These are phyloP conservation scores for Phalanger gymnotis DNA, from an alignment of 2,797 vertebrate species.

Conservation along the genomic window DNA sequence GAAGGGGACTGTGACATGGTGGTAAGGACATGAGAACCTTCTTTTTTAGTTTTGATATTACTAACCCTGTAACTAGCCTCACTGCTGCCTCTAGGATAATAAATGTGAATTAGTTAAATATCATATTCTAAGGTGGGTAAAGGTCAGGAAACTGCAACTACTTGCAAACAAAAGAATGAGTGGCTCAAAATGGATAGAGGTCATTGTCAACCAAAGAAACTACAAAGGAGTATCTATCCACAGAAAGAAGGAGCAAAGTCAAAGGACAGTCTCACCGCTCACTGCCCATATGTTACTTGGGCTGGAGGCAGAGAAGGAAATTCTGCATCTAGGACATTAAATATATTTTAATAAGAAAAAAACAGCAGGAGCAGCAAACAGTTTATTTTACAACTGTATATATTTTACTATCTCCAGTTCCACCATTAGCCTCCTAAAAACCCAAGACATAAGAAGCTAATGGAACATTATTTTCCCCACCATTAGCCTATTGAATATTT, in stretches of 20 bases:
- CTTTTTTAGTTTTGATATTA: not conserved
- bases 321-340: not conserved
- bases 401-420: not conserved
- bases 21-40: not conserved
- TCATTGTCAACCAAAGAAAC: not conserved
- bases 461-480: not conserved
- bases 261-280: not conserved
- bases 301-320: not conserved
- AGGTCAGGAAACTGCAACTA: not conserved
- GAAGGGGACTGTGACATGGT: not conserved
- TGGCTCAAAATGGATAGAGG: not conserved
- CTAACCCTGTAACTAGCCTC: not conserved
- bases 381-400: constrained; percentile 2
- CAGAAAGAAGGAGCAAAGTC: not conserved
- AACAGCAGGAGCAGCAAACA: not conserved
- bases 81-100: not conserved
- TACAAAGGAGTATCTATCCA: not conserved
- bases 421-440: not conserved
- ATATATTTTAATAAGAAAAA: not conserved
- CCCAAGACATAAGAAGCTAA: fast-evolving
- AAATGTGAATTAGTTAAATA: not conserved
- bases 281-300: not conserved
- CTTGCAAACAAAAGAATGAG: not conserved
- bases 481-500: not conserved
- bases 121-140: not conserved